Evolutionary conservation across 2,113 vertebrate species (phyloP), one percentile per base, ranked within the genome.

Genomic region (Mirza zaza): DNA sequence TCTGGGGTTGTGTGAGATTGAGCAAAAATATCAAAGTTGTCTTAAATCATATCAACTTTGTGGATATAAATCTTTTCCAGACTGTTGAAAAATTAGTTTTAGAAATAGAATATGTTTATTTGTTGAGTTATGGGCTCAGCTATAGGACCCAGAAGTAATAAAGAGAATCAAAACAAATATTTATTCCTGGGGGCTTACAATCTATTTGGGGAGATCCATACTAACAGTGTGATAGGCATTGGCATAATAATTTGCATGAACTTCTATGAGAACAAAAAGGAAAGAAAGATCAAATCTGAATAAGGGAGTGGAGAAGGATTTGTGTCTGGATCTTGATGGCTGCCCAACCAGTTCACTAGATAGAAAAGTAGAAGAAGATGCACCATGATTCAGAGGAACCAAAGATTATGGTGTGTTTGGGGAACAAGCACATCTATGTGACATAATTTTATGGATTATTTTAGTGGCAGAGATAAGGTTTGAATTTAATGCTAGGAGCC

Each of bases 41-140:
- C 36, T 67, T 86, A 95, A 50, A 91, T 73, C 12, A 68, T 63
- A 67, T 52, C 32, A 90, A 29, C 25, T 79, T 55, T 77, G 6
- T 42, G 48, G 25, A 81, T 70, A 96, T 67, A 90, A 96, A 91
- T 95, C 59, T 93, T 67, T 42, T 87, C 48, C 57, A 82, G 34
- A 61, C 34, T 77, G 34, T 14, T 63, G 15, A 57, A 81, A 87
- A n/a, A 94, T 12, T 81, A 76, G 8, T 77, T 95, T 89, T 86
- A 59, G 21, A 92, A 94, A 77, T 91, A 93, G 34, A 70, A 14
- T 80, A 85, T 73, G n/a, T 75, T 87, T 67, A 71, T 79, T 85
- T 91, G 39, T 73, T 93, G 59, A 97, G 21, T 73, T 57, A n/a
- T 77, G 80, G 32, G 11, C 34, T 77, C 39, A 71, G 21, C 61